Evolutionary conservation across 2,888 invertebrate species (phyloP).

Genomic region (Amphimallon solstitiale): DNA sequence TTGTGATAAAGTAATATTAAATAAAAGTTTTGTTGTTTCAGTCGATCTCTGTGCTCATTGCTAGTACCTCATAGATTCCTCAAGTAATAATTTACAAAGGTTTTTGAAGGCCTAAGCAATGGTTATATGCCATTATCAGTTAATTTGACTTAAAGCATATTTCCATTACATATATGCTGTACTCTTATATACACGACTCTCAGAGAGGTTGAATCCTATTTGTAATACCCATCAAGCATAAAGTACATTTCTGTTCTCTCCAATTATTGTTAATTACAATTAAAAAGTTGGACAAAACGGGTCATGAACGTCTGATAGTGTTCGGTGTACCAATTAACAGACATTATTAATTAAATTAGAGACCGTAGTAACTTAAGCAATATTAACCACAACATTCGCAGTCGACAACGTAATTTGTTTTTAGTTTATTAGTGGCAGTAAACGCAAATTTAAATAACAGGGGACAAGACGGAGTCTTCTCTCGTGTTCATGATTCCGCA

Average conservation of each 20-base stretch:
- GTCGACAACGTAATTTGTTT: conserved; percentile 20
- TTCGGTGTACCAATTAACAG: conserved; percentile 31
- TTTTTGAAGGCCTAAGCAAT: too few species aligned
- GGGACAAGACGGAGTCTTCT: neutral
- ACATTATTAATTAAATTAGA: conserved; percentile 29
- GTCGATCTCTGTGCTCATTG: too few species aligned
- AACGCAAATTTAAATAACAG: conserved; percentile 23
- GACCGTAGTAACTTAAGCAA: conserved; percentile 23
- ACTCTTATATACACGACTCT: too few species aligned
- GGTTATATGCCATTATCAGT: too few species aligned
- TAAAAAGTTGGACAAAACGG: conserved; percentile 15
- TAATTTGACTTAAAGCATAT: too few species aligned
- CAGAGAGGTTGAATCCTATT: too few species aligned
- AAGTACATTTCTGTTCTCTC: conserved; percentile 2
- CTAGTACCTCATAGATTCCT: too few species aligned
- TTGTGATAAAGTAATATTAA: too few species aligned
- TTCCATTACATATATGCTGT: too few species aligned
- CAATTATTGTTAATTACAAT: conserved; percentile 31
- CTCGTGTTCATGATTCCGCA: conserved; percentile 13
- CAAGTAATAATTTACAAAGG: too few species aligned
- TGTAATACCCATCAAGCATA: too few species aligned
- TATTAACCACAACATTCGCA: conserved; percentile 17
- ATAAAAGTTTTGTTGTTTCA: too few species aligned
- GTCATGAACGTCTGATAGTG: conserved; percentile 28
- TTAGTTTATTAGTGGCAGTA: conserved; percentile 26